These are phyloP conservation scores for Drosophila quadrilineata DNA, from an alignment of 1,140 invertebrate genomes.

Conservation along the genomic window DNA sequence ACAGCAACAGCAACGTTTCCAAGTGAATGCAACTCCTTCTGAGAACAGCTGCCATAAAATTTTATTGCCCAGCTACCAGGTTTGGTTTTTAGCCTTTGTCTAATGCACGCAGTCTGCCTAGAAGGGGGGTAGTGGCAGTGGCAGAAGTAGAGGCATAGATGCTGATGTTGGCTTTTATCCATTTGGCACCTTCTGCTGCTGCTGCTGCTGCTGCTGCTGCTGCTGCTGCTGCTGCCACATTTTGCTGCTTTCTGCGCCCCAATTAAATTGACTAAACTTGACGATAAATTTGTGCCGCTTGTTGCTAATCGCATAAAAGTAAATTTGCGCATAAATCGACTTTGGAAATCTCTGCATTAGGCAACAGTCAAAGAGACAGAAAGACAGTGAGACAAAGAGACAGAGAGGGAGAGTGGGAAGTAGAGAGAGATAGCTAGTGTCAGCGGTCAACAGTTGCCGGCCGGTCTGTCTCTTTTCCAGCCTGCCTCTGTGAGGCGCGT, in stretches of 20 bases:
- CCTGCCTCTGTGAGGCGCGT: conserved; percentile 53
- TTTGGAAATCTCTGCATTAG: conserved; percentile 44
- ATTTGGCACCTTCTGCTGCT: conserved; percentile 47
- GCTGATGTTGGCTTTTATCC: conserved; percentile 24
- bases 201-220: too few species aligned
- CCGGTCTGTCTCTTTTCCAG: too few species aligned
- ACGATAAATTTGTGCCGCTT: conserved; percentile 72
- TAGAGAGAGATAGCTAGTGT: background rate
- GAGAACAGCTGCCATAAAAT: conserved; percentile 59
- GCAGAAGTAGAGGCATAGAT: background rate
- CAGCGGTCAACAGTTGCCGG: conserved; percentile 43
- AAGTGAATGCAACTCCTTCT: conserved; percentile 46
- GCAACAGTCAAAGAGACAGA: background rate
- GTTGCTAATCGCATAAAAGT: conserved; percentile 79
- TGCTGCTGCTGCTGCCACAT: conserved; percentile 52
- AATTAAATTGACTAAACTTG: conserved; percentile 79
- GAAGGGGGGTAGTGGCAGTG: too few species aligned
- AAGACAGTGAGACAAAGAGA: background rate
- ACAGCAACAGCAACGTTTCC: background rate
- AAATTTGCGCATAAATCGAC: conserved; percentile 78
- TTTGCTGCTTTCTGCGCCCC: conserved; percentile 49
- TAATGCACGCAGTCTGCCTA: conserved; percentile 36
- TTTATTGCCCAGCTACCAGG: conserved; percentile 71
- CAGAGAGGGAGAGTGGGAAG: background rate
- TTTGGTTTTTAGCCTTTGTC: conserved; percentile 56